These are phyloP conservation scores for Nyctibius bracteatus DNA, from an alignment of 2,113 vertebrate genomes.

Conservation along the genomic window DNA sequence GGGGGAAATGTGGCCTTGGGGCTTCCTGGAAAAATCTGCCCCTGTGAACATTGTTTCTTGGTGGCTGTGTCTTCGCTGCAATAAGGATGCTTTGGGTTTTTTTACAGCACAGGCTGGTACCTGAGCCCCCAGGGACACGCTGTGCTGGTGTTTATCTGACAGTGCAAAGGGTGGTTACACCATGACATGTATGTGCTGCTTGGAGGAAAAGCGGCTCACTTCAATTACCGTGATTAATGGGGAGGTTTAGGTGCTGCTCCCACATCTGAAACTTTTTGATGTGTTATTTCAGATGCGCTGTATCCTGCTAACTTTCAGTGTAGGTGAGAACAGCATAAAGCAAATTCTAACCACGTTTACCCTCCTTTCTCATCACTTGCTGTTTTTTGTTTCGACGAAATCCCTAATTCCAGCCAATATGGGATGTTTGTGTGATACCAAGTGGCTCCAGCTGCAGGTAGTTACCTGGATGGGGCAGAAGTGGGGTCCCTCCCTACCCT, in stretches of 20 bases:
- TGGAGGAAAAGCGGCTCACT: neutral
- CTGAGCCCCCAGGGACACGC: accelerated
- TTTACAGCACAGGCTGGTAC: neutral
- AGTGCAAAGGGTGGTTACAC: neutral
- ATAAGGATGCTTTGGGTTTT: neutral
- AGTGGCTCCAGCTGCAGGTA: neutral
- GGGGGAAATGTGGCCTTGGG: neutral
- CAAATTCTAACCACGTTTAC: neutral
- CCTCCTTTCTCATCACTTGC: neutral
- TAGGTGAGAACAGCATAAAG: neutral
- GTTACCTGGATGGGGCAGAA: neutral
- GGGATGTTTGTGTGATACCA: too few species aligned
- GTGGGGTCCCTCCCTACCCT: neutral
- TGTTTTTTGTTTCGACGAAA: neutral
- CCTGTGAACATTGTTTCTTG: accelerated
- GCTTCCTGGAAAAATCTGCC: neutral
- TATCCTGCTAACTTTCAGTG: neutral
- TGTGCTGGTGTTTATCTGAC: neutral
- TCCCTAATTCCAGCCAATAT: neutral
- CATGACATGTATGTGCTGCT: neutral
- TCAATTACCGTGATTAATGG: neutral
- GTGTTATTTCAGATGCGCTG: neutral
- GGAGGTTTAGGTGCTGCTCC: neutral
- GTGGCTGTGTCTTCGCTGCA: neutral
- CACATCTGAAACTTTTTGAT: neutral